These are phyloP conservation scores for Bothrops jararaca DNA, from an alignment of 2,113 vertebrate genomes.

Conservation along the genomic window DNA sequence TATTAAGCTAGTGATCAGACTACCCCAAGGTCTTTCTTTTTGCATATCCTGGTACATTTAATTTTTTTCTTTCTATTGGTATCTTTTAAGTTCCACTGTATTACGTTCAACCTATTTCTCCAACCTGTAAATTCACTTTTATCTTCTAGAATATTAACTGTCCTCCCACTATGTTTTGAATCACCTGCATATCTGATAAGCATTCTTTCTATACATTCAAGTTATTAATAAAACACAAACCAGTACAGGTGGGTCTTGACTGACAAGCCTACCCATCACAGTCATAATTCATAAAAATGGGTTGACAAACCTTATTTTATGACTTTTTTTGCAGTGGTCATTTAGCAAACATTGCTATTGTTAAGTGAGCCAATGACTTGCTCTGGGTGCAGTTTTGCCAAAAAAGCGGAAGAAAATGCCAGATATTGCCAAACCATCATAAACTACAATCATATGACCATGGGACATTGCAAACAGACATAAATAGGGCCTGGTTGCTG, in stretches of 20 bases:
- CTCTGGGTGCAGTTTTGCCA: not conserved
- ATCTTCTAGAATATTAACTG: not conserved
- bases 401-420: not conserved
- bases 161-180: not conserved
- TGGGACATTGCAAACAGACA: not conserved
- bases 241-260: not conserved
- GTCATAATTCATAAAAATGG: not conserved
- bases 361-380: not conserved
- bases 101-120: not conserved
- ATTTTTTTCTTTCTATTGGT: not conserved
- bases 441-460: not conserved
- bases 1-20: not conserved
- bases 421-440: not conserved
- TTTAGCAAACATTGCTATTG: not conserved
- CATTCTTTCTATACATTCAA: not conserved
- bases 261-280: not conserved
- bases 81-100: not conserved
- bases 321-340: not conserved
- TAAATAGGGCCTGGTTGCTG: not conserved
- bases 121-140: not conserved
- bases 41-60: not conserved
- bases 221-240: not conserved
- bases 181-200: not conserved
- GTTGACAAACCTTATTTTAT: not conserved
- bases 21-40: not conserved